These are phyloP conservation scores for Pangasianodon hypophthalmus DNA, from an alignment of 2,113 vertebrate species.

Conservation along the genomic window DNA sequence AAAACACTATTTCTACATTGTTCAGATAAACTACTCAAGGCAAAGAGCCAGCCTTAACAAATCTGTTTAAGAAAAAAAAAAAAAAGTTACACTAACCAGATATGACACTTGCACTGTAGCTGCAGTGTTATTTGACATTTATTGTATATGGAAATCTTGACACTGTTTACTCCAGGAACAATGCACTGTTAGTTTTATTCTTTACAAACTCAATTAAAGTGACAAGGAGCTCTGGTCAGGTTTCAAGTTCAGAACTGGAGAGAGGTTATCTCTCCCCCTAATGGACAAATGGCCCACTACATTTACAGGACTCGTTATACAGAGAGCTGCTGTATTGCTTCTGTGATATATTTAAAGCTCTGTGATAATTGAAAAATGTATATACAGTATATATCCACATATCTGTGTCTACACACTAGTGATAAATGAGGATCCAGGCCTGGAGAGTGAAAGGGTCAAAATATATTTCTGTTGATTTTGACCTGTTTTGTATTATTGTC, in stretches of 20 bases:
- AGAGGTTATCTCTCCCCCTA: constrained; percentile 14
- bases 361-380: not conserved
- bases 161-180: not conserved
- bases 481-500: not conserved
- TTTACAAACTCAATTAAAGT: not conserved
- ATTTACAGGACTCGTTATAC: not conserved
- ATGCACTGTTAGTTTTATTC: not conserved
- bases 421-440: too few species aligned
- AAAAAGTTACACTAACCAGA: not conserved
- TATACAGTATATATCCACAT: not conserved
- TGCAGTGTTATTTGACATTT: not conserved
- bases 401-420: too few species aligned
- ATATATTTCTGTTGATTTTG: not conserved
- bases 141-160: not conserved
- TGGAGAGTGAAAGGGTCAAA: not conserved
- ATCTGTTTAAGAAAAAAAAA: not conserved
- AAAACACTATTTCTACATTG: not conserved
- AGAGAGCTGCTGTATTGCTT: not conserved
- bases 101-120: not conserved
- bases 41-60: not conserved
- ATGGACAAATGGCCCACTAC: not conserved
- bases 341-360: not conserved
- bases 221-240: not conserved
- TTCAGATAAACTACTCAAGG: not conserved
- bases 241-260: not conserved